Evolutionary conservation across 2,888 invertebrate species (phyloP), one percentile per base, ranked within the genome.

Genomic region (Helobdella robusta): DNA sequence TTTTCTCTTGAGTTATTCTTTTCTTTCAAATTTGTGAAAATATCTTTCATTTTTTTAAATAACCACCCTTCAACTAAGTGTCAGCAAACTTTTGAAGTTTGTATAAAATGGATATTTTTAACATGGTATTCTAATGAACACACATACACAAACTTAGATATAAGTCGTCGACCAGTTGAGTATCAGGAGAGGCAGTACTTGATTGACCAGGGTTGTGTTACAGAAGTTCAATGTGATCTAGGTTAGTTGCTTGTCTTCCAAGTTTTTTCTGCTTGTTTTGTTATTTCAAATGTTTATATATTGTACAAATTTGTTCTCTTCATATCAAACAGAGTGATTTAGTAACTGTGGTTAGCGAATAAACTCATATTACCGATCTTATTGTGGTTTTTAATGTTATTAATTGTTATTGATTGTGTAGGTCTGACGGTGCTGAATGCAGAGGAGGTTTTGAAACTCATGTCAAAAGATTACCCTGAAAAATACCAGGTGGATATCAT

Each of bases 391-490:
- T 6, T 15, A 52, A 52, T 52, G 52, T 50, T 50, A 50, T 6
- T 50, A 11, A 4, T 2, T n/a, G 48, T 25, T 59, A 18, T 54
- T 46, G 64, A n/a, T 56, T 30, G 32, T 44, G 67, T 52, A 79
- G 79, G 91, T 70, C 82, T 94, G 71, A 94, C 93, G 1, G 93
- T 93, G 0, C 86, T 95, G 4, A 86, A 87, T 74, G 90, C 89
- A 68, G 88, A 90, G 59, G 95, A 95, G 79, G 90, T 97, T 59
- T 82, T 93, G 72, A 95, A 97, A 76, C 87, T 97, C 66, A 92
- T 97, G 92, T 86, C 88, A 71, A 86, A 87, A 36, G 97, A 97
- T 81, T 97, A 93, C 80, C 91, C 90, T 54, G 89, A 89, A 68
- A 93, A 94, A 76, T 95, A 92, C 77, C 89, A 91, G 78, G 93